Percentiles rank a stretch among this genome's conserved stretches.
phyloP scores from a whole-genome alignment of 2,888 invertebrate species.

The Labia minor region DNA sequence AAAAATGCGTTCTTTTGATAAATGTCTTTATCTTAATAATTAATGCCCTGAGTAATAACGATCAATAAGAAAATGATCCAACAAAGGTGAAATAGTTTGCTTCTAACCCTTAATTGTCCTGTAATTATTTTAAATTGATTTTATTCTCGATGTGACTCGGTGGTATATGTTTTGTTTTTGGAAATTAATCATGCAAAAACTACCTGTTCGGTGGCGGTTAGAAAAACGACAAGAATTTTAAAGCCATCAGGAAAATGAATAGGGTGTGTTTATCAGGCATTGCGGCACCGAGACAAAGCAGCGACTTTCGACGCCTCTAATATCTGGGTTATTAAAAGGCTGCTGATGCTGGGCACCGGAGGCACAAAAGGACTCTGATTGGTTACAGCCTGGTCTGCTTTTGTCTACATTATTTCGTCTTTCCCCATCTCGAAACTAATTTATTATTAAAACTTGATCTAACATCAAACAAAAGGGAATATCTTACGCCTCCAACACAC shows the following conservation, averaged over 20 bases:
- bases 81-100: neutral
- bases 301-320: neutral
- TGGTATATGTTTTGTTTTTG: neutral
- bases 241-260: slow-evolving; percentile 1
- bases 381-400: slow-evolving; percentile 8
- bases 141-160: neutral
- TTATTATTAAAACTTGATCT: slow-evolving; percentile 13
- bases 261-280: neutral
- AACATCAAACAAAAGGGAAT: slow-evolving; percentile 13
- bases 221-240: slow-evolving; percentile 4
- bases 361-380: slow-evolving; percentile 1
- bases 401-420: neutral
- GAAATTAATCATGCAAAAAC: slow-evolving; percentile 6
- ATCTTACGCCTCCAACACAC: slow-evolving; percentile 13
- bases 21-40: slow-evolving; percentile 13
- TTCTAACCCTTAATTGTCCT: neutral
- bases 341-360: neutral
- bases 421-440: slow-evolving; percentile 9
- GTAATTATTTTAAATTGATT: slow-evolving; percentile 3
- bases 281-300: neutral
- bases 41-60: neutral
- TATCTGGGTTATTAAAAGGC: slow-evolving; percentile 2
- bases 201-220: neutral
- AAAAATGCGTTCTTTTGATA: neutral
- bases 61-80: neutral